These are phyloP conservation scores for Malacosoma neustria DNA, from an alignment of 2,888 invertebrate species.

Conservation along the genomic window DNA sequence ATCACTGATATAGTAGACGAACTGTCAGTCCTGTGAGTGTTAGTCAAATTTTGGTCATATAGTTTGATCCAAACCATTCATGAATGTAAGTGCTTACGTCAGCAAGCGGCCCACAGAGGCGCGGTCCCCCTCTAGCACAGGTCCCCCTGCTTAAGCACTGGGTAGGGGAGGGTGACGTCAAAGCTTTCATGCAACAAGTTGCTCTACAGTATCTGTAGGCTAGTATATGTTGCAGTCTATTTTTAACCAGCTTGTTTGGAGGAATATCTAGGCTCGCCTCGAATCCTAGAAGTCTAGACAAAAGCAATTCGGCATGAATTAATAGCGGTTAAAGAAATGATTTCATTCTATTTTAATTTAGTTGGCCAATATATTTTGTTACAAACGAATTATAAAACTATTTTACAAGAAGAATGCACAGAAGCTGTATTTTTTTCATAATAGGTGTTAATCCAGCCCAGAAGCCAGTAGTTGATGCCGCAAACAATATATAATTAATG, in stretches of 20 bases:
- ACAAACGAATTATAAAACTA: too few species aligned
- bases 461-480: too few species aligned
- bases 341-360: too few species aligned
- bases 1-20: constrained; percentile 9
- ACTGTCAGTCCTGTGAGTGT: constrained; percentile 13
- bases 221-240: constrained; percentile 43
- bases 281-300: not conserved
- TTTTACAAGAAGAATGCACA: too few species aligned
- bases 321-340: too few species aligned
- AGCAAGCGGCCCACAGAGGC: constrained; percentile 42
- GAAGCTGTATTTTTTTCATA: too few species aligned
- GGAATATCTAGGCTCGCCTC: not conserved
- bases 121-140: constrained; percentile 37
- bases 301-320: too few species aligned
- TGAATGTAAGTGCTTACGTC: constrained; percentile 62
- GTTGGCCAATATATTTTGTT: too few species aligned
- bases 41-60: constrained; percentile 24
- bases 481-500: too few species aligned
- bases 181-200: constrained; percentile 64
- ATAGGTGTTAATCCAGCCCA: too few species aligned
- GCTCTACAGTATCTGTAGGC: constrained; percentile 41
- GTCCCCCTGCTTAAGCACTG: constrained; percentile 32
- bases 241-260: constrained; percentile 42
- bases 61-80: constrained; percentile 59
- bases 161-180: constrained; percentile 60